These are phyloP conservation scores for Diceros bicornis DNA, from an alignment of 2,797 vertebrate species.

Conservation along the genomic window DNA sequence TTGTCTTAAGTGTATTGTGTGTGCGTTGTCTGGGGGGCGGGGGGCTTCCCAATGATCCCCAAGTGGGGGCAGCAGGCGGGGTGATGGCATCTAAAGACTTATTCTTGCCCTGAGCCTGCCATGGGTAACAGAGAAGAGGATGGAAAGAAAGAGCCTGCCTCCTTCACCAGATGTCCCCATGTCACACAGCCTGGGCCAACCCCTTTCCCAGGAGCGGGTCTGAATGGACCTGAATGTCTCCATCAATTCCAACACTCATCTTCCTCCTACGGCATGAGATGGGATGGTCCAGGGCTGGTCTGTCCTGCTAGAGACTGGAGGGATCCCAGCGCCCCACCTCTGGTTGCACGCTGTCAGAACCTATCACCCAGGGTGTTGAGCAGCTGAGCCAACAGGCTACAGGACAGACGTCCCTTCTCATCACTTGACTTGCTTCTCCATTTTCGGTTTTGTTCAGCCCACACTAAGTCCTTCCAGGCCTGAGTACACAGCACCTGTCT, in stretches of 20 bases:
- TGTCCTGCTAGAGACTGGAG: too few species aligned
- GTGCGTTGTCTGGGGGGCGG: fast-evolving
- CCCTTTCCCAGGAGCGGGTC: background rate
- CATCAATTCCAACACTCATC: fast-evolving
- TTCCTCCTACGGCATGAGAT: background rate
- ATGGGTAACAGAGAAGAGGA: background rate
- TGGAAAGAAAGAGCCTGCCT: fast-evolving
- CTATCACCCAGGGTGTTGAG: fast-evolving
- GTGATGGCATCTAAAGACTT: fast-evolving
- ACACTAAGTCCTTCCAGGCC: background rate
- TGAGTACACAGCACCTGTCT: too few species aligned
- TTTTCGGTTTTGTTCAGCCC: too few species aligned
- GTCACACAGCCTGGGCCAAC: background rate
- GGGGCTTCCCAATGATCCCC: background rate
- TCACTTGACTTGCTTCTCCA: background rate
- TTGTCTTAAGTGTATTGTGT: background rate
- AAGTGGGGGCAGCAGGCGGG: fast-evolving
- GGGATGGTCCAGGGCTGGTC: background rate
- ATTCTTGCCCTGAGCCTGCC: background rate
- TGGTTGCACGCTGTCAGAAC: background rate
- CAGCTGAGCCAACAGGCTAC: too few species aligned
- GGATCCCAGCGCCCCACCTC: fast-evolving
- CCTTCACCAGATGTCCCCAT: fast-evolving
- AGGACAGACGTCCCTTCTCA: too few species aligned
- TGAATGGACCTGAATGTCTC: background rate